phyloP scores from a whole-genome alignment of 2,113 vertebrate genomes.

The Heliornis fulica region DNA sequence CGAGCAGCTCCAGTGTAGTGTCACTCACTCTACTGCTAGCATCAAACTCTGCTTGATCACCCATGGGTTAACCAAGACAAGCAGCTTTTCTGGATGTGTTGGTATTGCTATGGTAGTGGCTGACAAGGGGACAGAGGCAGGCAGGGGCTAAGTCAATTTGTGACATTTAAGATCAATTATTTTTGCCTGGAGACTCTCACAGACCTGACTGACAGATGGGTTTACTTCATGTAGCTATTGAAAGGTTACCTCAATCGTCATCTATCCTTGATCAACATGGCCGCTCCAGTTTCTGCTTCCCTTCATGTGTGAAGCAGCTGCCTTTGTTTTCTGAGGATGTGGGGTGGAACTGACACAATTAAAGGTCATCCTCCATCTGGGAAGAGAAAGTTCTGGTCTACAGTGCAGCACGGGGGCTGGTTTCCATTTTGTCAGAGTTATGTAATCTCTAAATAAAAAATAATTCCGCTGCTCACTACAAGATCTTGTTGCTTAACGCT shows the following conservation, averaged over 20 bases:
- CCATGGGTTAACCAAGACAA: not conserved
- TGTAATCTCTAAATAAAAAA: constrained; percentile 68
- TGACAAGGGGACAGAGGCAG: not conserved
- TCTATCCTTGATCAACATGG: not conserved
- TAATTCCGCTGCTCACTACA: constrained; percentile 50
- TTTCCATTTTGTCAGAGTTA: constrained; percentile 62
- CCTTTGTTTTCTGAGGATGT: constrained; percentile 51
- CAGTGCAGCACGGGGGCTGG: constrained; percentile 1
- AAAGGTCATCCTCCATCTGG: constrained; percentile 62
- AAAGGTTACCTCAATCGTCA: not conserved
- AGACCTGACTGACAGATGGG: not conserved
- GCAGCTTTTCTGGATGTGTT: not conserved
- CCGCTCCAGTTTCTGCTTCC: not conserved
- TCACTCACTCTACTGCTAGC: not conserved
- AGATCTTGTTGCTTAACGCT: constrained; percentile 38
- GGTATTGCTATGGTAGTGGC: not conserved
- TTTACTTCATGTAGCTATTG: not conserved
- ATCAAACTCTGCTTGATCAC: not conserved
- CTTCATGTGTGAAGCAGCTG: constrained; percentile 64
- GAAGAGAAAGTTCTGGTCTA: constrained; percentile 64
- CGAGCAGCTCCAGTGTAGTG: not conserved
- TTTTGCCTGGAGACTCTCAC: not conserved
- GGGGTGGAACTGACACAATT: constrained; percentile 63
- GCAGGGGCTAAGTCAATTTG: not conserved
- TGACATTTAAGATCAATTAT: not conserved